Conservation (phyloP, 2,113 vertebrate genomes). For the rabbit (Oryctolagus cuniculus) region mOryCun1.1 NC_091445.1:87249001-87249500, state of each 20-base stretch:
- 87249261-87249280: background rate
- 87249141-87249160: constrained; percentile 5
- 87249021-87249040: background rate
- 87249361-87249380: background rate
- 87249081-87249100: background rate
- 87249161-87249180: background rate
- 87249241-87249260: constrained; percentile 25
- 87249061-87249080: constrained; percentile 48
- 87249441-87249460: background rate
- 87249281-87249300: background rate
- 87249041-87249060: background rate
- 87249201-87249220: background rate
- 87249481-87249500: background rate
- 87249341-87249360: background rate
- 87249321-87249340: background rate
- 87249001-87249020: background rate
- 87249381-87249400: background rate
- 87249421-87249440: background rate
- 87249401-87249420: background rate
- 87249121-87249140: background rate
- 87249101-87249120: constrained; percentile 1
- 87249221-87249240: background rate
- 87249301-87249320: background rate
- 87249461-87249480: background rate
- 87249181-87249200: constrained; percentile 37